phyloP scores from a whole-genome alignment of 2,888 invertebrate genomes.

The Brachyptera putata region DNA sequence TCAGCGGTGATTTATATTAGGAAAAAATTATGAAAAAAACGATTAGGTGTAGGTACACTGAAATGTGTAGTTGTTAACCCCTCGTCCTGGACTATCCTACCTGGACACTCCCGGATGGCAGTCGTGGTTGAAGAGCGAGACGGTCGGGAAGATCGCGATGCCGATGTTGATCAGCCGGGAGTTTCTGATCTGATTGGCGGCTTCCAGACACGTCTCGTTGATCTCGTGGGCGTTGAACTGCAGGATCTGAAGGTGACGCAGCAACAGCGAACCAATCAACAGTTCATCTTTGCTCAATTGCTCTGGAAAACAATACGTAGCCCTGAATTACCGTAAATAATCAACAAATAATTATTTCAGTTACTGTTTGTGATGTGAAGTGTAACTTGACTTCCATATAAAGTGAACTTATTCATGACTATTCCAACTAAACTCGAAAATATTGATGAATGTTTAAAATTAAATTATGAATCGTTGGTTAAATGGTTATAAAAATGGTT shows the following conservation, averaged over 20 bases:
- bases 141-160: conserved; percentile 70
- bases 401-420: too few species aligned
- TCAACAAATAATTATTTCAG: too few species aligned
- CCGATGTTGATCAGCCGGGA: conserved; percentile 58
- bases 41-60: too few species aligned
- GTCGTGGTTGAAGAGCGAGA: conserved; percentile 78
- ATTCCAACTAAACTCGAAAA: too few species aligned
- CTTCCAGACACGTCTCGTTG: conserved; percentile 59
- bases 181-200: conserved; percentile 49
- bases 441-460: too few species aligned
- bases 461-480: too few species aligned
- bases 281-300: conserved; percentile 53
- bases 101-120: conserved; percentile 74
- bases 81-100: conserved; percentile 43
- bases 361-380: too few species aligned
- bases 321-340: too few species aligned
- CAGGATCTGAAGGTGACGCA: conserved; percentile 69
- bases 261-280: conserved; percentile 59
- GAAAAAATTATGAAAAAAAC: too few species aligned
- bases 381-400: too few species aligned
- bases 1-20: too few species aligned
- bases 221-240: conserved; percentile 87
- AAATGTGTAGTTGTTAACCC: background rate
- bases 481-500: too few species aligned
- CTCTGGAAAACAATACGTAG: conserved; percentile 37